A percentile compares a stretch with the other conserved stretches of the same genome.
Evolutionary conservation across 2,113 vertebrate genomes (phyloP).

Genomic region (Tringa solitaria): DNA sequence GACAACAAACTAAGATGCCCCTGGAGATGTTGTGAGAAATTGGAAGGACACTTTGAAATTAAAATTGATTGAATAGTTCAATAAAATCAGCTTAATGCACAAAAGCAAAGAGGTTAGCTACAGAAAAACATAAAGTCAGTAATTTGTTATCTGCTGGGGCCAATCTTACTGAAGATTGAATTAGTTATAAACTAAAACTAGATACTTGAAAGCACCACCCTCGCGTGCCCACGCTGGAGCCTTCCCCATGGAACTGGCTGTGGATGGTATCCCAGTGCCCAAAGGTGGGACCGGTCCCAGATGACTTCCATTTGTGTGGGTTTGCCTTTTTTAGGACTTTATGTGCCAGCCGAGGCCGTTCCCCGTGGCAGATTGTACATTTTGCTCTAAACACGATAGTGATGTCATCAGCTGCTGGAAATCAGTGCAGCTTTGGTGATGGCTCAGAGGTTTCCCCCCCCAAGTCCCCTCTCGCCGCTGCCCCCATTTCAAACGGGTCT

Average conservation of each 20-base stretch:
- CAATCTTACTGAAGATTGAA: constrained; percentile 34
- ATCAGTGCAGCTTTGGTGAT: not conserved
- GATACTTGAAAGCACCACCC: not conserved
- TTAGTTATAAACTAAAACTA: constrained; percentile 15
- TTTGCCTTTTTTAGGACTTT: not conserved
- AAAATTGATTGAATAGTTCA: constrained; percentile 70
- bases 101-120: constrained; percentile 54
- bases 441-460: not conserved
- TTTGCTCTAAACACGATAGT: not conserved
- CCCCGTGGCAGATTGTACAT: not conserved
- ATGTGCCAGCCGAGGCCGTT: not conserved
- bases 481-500: accelerated
- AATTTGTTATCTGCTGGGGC: constrained; percentile 40
- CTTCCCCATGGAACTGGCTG: not conserved
- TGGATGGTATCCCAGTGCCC: not conserved
- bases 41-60: constrained; percentile 56
- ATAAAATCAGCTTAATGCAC: constrained; percentile 65
- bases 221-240: not conserved
- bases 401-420: not conserved
- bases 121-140: constrained; percentile 12
- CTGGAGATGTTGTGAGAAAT: constrained; percentile 65
- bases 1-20: constrained; percentile 40
- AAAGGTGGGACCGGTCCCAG: not conserved
- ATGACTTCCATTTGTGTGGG: accelerated
- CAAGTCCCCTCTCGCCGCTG: not conserved